These are phyloP conservation scores for Microctonus hyperodae DNA, from an alignment of 2,888 invertebrate genomes.

Conservation along the genomic window DNA sequence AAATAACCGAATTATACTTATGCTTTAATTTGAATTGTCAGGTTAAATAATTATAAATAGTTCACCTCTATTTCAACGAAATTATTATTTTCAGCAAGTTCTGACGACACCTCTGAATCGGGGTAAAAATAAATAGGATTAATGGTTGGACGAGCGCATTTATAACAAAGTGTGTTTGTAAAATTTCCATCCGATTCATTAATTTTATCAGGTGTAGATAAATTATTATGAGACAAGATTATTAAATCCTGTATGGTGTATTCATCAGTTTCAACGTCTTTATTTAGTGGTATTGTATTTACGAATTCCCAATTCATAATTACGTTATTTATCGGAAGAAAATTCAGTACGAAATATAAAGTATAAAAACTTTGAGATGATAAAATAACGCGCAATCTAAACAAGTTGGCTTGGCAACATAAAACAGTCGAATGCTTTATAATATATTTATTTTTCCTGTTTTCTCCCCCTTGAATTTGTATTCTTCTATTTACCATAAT, in stretches of 20 bases:
- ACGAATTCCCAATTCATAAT: not conserved
- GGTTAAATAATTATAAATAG: not conserved
- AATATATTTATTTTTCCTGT: not conserved
- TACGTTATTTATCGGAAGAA: too few species aligned
- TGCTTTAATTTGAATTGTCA: not conserved
- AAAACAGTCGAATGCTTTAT: constrained; percentile 39
- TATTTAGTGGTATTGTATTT: constrained; percentile 5
- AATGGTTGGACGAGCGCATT: constrained; percentile 47
- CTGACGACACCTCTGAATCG: constrained; percentile 51
- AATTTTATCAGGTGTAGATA: constrained; percentile 44
- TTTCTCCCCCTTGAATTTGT: not conserved
- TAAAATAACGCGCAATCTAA: constrained; percentile 29
- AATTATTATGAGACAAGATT: constrained; percentile 51
- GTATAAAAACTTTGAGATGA: not conserved
- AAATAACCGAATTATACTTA: constrained; percentile 6
- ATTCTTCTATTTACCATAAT: not conserved
- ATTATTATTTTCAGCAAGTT: constrained; percentile 50
- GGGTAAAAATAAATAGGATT: constrained; percentile 52
- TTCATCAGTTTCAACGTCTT: constrained; percentile 27
- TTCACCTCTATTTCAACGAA: constrained; percentile 50
- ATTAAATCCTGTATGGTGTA: constrained; percentile 42
- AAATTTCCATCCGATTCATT: constrained; percentile 35
- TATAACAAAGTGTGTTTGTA: constrained; percentile 41
- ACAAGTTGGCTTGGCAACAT: constrained; percentile 45
- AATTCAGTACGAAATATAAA: too few species aligned